phyloP scores from a whole-genome alignment of 2,797 vertebrate species.

The Sebastes goodei region DNA sequence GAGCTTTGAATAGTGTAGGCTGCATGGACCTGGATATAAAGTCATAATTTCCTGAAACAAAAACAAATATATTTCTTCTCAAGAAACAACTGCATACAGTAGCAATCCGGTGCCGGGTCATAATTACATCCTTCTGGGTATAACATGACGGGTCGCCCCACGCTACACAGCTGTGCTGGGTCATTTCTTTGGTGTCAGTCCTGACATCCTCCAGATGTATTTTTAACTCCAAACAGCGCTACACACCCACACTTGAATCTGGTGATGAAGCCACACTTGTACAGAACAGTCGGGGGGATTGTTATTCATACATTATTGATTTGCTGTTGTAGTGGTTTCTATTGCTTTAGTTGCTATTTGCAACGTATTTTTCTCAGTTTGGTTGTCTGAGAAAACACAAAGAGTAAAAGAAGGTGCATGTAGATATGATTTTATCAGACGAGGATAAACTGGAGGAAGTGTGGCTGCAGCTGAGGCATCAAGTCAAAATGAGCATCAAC shows the following conservation, averaged over 20 bases:
- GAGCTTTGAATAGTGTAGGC: not conserved
- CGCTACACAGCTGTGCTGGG: not conserved
- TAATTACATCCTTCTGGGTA: slow-evolving; percentile 4
- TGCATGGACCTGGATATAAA: not conserved
- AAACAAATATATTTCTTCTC: not conserved
- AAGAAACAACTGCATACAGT: not conserved
- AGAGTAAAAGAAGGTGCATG: not conserved
- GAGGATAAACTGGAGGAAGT: not conserved
- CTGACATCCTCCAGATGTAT: slow-evolving; percentile 17
- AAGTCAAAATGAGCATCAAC: not conserved
- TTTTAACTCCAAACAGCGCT: slow-evolving; percentile 6
- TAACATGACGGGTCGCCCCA: slow-evolving; percentile 1
- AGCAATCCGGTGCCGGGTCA: not conserved
- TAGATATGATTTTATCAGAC: slow-evolving; percentile 10
- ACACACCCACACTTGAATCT: not conserved
- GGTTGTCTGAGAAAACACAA: not conserved
- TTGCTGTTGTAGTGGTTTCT: slow-evolving; percentile 20
- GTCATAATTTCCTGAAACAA: not conserved
- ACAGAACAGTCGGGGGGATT: slow-evolving; percentile 3
- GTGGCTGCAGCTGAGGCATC: not conserved
- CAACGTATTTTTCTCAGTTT: slow-evolving; percentile 1
- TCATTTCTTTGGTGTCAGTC: slow-evolving; percentile 10
- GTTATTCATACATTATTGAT: slow-evolving; percentile 56
- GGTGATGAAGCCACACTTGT: slow-evolving; percentile 8
- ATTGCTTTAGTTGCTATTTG: slow-evolving; percentile 20